These are phyloP conservation scores for Sinodicranocentrus sp. DNA, from an alignment of 2,888 invertebrate species.

Conservation along the genomic window DNA sequence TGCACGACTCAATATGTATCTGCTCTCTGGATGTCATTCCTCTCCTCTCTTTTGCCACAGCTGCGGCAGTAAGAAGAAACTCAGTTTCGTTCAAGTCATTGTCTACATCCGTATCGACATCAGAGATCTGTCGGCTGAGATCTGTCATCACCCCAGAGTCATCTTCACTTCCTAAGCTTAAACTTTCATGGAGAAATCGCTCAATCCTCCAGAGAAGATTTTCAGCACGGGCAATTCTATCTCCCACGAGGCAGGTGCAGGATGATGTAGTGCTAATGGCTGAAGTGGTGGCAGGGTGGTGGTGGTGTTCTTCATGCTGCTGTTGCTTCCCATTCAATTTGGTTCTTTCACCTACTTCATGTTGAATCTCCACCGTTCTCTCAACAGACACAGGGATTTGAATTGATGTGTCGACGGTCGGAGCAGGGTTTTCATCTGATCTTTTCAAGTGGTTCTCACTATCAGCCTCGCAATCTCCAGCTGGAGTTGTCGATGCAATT, in stretches of 20 bases:
- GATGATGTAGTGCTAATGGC: conserved; percentile 50
- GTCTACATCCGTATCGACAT: conserved; percentile 82
- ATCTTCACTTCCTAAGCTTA: conserved; percentile 80
- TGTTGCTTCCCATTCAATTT: conserved; percentile 57
- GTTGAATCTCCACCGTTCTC: conserved; percentile 67
- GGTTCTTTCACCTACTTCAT: conserved; percentile 67
- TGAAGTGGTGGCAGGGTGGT: conserved; percentile 41
- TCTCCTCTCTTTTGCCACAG: conserved; percentile 65
- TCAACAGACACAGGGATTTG: conserved; percentile 52
- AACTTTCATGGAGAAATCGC: conserved; percentile 75
- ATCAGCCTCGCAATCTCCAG: conserved; percentile 26
- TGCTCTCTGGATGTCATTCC: conserved; percentile 37
- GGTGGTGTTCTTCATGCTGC: conserved; percentile 47
- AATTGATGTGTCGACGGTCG: conserved; percentile 43
- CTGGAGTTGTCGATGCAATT: background rate
- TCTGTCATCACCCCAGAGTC: conserved; percentile 86
- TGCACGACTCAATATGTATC: conserved; percentile 63
- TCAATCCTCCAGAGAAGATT: conserved; percentile 76
- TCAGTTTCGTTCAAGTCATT: conserved; percentile 78
- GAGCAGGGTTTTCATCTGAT: conserved; percentile 51
- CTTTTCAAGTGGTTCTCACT: conserved; percentile 41
- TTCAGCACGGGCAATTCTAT: conserved; percentile 74
- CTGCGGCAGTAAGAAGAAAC: conserved; percentile 66
- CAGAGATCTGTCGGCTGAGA: conserved; percentile 84
- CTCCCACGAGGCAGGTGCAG: conserved; percentile 68